A percentile compares a stretch with the other conserved stretches of the same genome.
Evolutionary conservation across 2,797 vertebrate species (phyloP).

Genomic region (Sylvilagus floridanus): DNA sequence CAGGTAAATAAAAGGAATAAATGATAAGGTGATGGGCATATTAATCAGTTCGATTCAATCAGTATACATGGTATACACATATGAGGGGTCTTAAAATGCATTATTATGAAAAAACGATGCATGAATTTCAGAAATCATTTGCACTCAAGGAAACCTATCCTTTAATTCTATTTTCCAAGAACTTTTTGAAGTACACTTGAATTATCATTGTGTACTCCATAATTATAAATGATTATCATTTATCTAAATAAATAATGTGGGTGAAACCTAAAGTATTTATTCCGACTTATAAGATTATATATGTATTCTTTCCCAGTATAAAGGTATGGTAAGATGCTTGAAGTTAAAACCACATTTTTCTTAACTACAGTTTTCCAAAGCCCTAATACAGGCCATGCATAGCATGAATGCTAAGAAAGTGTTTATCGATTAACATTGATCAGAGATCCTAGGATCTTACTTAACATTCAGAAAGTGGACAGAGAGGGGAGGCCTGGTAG

Average conservation of each 20-base stretch:
- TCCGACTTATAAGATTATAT: not conserved
- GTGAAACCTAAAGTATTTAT: not conserved
- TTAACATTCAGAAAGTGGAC: constrained; percentile 66
- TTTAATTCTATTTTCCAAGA: too few species aligned
- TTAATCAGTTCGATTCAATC: not conserved
- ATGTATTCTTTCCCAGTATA: not conserved
- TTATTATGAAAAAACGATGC: too few species aligned
- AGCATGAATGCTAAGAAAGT: constrained; percentile 55
- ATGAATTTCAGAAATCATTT: too few species aligned
- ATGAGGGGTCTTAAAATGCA: not conserved
- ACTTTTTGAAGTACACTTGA: too few species aligned
- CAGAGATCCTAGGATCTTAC: constrained; percentile 63
- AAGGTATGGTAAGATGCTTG: not conserved
- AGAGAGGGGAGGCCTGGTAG: not conserved
- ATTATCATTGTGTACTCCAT: not conserved
- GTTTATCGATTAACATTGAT: constrained; percentile 72
- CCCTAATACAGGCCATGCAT: not conserved
- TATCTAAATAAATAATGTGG: not conserved
- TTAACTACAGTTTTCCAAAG: constrained; percentile 40
- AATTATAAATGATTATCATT: not conserved
- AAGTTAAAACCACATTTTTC: constrained; percentile 4
- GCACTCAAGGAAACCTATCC: too few species aligned
- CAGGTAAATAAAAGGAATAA: not conserved
- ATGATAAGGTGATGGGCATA: not conserved
- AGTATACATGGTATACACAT: not conserved